Base-by-base conservation (phyloP, 2,797 vertebrate species). In the Danionella dracula region DNA sequence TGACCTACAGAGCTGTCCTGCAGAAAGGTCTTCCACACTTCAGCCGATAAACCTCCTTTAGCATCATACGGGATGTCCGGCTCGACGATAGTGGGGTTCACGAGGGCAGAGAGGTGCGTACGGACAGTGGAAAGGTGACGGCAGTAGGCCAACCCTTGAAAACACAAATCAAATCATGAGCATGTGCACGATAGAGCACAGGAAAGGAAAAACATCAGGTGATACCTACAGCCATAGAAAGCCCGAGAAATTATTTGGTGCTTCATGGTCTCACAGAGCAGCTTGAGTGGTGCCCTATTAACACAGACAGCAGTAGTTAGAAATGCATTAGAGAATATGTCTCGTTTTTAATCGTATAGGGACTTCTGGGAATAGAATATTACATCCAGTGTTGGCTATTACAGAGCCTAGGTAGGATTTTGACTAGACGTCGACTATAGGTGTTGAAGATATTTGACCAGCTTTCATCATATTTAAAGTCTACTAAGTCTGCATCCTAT, bases 201-300 rank as follows among this genome's bases (percentile, higher is more conserved):
- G 4, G 9, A 8, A 6, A 15, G 42, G 19, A 4, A 45, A 32
- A 41, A 8, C 0, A 7, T 41, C 8, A 10, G 9, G n/a, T 15
- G 12, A 51, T 74, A 92, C 95, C 83, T 86, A 99, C 97, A 99
- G 82, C 97, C 97, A 5, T 99, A 99, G 84, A 99, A 99, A 7
- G 97, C 97, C 37, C 97, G 88, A 67, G 97, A 99, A 72, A 99
- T 95, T 64, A 99, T 99, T 85, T 98, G 96, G 84, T 98, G 97
- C 87, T 98, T 99, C 97, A 99, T 99, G 45, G 96, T 99, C 87
- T 99, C 97, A 64, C 97, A 99, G 34, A 99, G 92, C 37, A 99
- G 91, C 83, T 96, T 98, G 80, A 99, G 78, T 0, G 96, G 94
- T 34, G 96, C 93, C 83, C 97, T 99, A 84, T 16, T 21, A 49